Base-by-base conservation (phyloP, 2,797 vertebrate species). In the Ciconia nigra region DNA sequence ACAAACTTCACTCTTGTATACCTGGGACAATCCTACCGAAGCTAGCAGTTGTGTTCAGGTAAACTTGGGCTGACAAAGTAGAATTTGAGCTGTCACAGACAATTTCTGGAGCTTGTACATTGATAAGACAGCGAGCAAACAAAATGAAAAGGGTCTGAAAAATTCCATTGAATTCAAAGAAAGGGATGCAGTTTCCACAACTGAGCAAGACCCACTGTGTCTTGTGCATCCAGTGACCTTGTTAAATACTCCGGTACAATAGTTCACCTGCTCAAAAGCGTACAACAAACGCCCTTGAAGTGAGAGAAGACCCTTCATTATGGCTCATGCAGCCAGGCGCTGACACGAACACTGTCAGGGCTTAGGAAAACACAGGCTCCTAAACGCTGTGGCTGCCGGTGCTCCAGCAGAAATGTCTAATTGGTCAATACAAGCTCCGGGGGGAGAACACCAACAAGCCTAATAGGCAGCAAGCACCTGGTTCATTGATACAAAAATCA, bases 31-130 rank as follows among this genome's bases (percentile, higher is more conserved):
- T 55, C 62, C 79, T 74, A 78, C 49, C 1, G 3, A 74, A 87
- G 78, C 35, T 18, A 89, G 83, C 33, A 65, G 63, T 2, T 33
- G 49, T 52, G 71, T 54, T 83, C 90, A 87, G 90, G 93, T 71
- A 90, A 90, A 87, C 89, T 16, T 62, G 86, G 81, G 65, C 88
- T 87, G 84, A 26, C 49, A 88, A 95, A 87, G 76, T 15, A 62
- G 92, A 92, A 88, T 93, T 58, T 55, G 67, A 90, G 65, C 84
- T 92, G 69, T 76, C 87, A 81, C 65, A 52, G 89, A 62, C 42
- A 62, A 88, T 93, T 93, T 74, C 89, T 83, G 84, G 33, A 94
- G 87, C 79, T 83, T 35, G 54, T 49, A 42, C 70, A 14, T 15
- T 59, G 71, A n/a, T 33, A 87, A 35, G 28, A 91, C 63, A 72